Evolutionary conservation across 2,797 vertebrate species (phyloP).

Genomic region (Vipera ursinii): DNA sequence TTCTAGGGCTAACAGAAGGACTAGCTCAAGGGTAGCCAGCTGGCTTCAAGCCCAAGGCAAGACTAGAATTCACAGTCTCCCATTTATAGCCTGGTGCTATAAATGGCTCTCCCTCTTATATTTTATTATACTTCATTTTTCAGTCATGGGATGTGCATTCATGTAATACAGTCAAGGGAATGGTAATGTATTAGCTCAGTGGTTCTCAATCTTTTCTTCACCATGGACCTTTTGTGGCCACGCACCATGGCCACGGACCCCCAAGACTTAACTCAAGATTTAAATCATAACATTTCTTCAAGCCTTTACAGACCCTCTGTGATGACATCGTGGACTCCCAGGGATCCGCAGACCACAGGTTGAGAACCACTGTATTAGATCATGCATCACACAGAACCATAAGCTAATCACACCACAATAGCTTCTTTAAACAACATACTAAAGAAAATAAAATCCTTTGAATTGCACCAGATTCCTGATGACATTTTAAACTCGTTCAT

Average conservation of each 20-base stretch:
- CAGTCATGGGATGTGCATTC: background rate
- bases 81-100: no score
- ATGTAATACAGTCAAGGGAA: background rate
- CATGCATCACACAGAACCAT: background rate
- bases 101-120: no score
- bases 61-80: no score
- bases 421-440: background rate
- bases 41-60: no score
- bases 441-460: background rate
- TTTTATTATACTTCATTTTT: no score
- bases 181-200: background rate
- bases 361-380: background rate
- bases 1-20: no score
- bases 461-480: background rate
- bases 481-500: background rate
- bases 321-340: background rate
- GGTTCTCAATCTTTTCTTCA: background rate
- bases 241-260: background rate
- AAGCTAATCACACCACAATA: background rate
- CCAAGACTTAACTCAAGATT: background rate
- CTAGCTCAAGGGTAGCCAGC: no score
- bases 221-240: background rate
- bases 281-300: background rate
- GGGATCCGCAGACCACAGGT: background rate
- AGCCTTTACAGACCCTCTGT: background rate